Percentiles rank a stretch among this genome's conserved stretches.
These are phyloP conservation scores for Psittacus erithacus DNA, from an alignment of 2,113 vertebrate genomes.

Conservation along the genomic window DNA sequence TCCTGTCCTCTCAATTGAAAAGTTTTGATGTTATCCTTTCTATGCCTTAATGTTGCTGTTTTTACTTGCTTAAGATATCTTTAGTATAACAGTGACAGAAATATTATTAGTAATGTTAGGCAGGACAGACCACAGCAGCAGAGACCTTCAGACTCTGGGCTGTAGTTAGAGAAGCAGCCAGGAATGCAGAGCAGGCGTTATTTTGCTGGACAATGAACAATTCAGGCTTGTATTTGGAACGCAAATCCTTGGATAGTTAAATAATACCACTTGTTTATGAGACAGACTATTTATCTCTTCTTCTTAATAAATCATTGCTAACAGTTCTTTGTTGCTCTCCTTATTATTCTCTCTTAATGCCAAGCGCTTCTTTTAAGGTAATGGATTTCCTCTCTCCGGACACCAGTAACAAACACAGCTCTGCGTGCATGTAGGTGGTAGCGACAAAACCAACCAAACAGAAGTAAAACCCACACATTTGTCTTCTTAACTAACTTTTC, in stretches of 20 bases:
- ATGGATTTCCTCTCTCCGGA: conserved; percentile 32
- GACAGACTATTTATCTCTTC: conserved; percentile 36
- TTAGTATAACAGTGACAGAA: neutral
- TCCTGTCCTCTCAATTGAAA: neutral
- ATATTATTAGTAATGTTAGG: neutral
- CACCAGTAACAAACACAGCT: neutral
- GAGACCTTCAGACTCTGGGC: neutral
- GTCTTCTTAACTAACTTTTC: neutral
- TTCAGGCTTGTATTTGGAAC: conserved; percentile 52
- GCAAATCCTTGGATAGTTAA: conserved; percentile 9
- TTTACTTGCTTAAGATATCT: neutral
- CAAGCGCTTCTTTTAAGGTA: conserved; percentile 49
- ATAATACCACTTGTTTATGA: conserved; percentile 45
- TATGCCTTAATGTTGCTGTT: neutral
- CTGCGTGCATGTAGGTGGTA: neutral
- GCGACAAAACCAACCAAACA: neutral
- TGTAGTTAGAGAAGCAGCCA: neutral
- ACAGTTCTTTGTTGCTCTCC: neutral
- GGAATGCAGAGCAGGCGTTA: neutral
- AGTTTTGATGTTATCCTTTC: neutral
- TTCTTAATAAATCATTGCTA: conserved; percentile 46
- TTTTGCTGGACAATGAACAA: conserved; percentile 24
- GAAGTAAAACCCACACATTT: neutral
- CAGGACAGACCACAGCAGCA: neutral
- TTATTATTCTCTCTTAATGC: conserved; percentile 34